Conservation (phyloP, 2,888 invertebrate genomes). For the Macaria liturata region DNA sequence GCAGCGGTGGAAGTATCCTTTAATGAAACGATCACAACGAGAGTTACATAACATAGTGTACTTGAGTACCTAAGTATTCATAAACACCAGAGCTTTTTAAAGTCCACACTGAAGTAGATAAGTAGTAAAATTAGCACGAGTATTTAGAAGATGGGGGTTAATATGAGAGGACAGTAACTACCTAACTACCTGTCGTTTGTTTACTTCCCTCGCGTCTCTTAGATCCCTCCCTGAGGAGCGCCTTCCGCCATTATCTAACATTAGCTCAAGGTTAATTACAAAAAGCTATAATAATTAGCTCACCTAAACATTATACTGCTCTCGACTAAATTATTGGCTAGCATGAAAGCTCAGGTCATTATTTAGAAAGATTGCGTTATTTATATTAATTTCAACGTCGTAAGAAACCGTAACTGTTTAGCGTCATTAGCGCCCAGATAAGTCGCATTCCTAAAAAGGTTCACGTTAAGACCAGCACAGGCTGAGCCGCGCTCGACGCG, state of each 20-base stretch:
- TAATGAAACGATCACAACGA: constrained; percentile 8
- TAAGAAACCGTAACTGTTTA: constrained; percentile 11
- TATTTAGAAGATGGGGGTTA: background rate
- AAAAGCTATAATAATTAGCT: constrained; percentile 4
- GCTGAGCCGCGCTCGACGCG: constrained; percentile 4
- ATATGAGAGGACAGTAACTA: background rate
- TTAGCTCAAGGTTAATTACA: constrained; percentile 10
- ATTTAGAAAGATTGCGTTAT: background rate
- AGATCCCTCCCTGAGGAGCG: too few relatives aligned
- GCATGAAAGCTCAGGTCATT: background rate
- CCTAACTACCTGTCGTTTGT: background rate
- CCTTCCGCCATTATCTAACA: background rate
- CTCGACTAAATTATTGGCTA: constrained; percentile 4
- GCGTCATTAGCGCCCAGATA: constrained; percentile 17
- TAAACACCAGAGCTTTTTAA: too few relatives aligned
- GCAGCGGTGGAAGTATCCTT: constrained; percentile 1
- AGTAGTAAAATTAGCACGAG: background rate
- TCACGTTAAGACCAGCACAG: constrained; percentile 6
- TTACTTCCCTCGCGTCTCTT: too few relatives aligned
- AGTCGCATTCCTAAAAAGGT: constrained; percentile 7
- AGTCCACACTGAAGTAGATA: background rate
- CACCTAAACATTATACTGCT: constrained; percentile 4
- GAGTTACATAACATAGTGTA: background rate
- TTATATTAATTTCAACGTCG: background rate
- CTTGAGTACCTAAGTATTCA: too few relatives aligned